Conservation (phyloP, 2,888 invertebrate species). For the Chrysolina haemoptera region DNA sequence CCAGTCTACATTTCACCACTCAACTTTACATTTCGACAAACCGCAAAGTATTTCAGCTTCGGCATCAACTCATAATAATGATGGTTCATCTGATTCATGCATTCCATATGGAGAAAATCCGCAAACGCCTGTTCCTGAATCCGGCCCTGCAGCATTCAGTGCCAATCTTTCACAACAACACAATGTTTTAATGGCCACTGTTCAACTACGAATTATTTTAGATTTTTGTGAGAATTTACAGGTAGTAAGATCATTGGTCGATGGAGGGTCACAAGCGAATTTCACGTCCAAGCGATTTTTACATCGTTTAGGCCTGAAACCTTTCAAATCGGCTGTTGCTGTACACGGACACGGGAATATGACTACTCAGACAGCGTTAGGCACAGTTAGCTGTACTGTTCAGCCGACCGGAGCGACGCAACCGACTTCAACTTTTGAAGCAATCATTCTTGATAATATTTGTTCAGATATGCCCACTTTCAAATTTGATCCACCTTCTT, state of each 20-base stretch:
- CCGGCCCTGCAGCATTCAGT: conserved; percentile 8
- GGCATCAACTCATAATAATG: background rate
- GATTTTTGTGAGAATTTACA: conserved; percentile 16
- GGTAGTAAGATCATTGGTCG: conserved; percentile 11
- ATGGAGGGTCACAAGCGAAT: conserved; percentile 19
- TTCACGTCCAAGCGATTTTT: background rate
- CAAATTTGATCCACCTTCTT: no score
- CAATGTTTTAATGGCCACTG: conserved; percentile 18
- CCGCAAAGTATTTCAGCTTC: background rate
- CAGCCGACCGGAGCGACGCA: no score
- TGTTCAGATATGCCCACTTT: no score
- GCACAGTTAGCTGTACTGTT: conserved; percentile 16
- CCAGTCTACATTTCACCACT: conserved; percentile 14
- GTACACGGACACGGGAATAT: conserved; percentile 1
- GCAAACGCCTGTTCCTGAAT: conserved; percentile 1
- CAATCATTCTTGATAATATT: no score
- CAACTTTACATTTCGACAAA: conserved; percentile 23
- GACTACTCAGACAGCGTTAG: conserved; percentile 13
- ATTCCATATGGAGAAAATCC: no score
- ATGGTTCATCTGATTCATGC: background rate
- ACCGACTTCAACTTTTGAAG: no score
- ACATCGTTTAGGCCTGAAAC: conserved; percentile 11
- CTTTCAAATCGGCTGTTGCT: conserved; percentile 21
- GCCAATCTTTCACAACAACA: background rate
- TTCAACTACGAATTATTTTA: conserved; percentile 12